Percentiles rank a stretch among this genome's conserved stretches.
These are phyloP conservation scores for Jordanella pulchra DNA, from an alignment of 2,797 vertebrate species.

Conservation along the genomic window DNA sequence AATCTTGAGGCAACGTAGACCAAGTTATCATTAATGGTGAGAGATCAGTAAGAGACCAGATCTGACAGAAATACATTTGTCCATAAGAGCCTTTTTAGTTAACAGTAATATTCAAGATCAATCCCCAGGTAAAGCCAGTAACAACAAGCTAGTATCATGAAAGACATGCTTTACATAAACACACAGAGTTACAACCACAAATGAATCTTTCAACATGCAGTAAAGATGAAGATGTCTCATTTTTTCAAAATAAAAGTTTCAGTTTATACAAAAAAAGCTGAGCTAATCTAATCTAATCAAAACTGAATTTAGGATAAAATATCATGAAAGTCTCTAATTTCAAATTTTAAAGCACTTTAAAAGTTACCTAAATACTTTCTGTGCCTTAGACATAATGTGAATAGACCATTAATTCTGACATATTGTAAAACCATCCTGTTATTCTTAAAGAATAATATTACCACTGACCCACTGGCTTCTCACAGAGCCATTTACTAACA, in stretches of 20 bases:
- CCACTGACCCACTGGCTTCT: constrained; percentile 7
- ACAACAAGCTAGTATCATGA: too few species aligned
- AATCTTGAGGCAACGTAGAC: neutral
- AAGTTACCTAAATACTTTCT: neutral
- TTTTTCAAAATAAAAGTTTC: neutral
- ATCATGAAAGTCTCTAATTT: neutral
- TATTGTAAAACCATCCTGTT: neutral
- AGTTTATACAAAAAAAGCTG: neutral
- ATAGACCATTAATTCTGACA: neutral
- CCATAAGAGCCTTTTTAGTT: neutral
- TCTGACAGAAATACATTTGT: neutral
- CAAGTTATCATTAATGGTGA: neutral
- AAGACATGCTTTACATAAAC: neutral
- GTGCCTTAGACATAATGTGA: neutral
- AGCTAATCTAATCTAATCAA: neutral
- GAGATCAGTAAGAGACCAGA: neutral
- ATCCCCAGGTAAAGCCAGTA: neutral
- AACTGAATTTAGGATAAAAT: too few species aligned
- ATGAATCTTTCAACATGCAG: neutral
- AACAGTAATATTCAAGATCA: neutral
- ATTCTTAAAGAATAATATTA: neutral
- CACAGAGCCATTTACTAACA: constrained; percentile 11
- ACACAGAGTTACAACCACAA: neutral
- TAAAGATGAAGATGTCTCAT: neutral
- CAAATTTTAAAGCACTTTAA: neutral